Evolutionary conservation across 23 tunicate species (phyloP), one percentile per base, ranked within the genome.

Genomic region (Halocynthia aurantium): DNA sequence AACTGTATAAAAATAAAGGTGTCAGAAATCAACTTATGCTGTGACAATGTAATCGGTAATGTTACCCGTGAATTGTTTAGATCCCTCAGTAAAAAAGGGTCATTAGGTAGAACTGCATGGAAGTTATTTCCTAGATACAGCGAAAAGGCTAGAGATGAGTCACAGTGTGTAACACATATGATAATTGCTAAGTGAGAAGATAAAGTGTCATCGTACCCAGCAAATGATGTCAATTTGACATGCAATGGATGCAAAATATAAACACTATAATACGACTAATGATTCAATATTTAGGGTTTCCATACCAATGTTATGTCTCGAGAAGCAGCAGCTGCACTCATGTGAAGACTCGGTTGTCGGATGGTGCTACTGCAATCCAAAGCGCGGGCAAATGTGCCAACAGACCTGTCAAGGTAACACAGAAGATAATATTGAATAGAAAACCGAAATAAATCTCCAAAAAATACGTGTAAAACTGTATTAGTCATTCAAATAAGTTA

Each of bases 301-400:
- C 76, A 20, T 67, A 90, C 97, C 76, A 88, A 67, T 6, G 99
- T 96, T 22, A 82, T 83, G 67, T 96, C 99, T 56, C 99, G 76
- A 50, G 96, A 89, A 18, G 99, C 99, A 6, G 91, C 84, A 10
- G 94, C 85, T 18, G 99, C 99, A 52, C 86, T 87, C 76, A 90
- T 80, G 77, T 90, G 93, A 22, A 96, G 67, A 13, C 93, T 83
- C 6, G 99, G 99, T 62, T 96, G 87, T 50, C 85, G 76, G 20
- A 85, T 67, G 0, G 85, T 67, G 69, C 85, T 81, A 77, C 64
- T 82, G 81, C 92, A 57, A 58, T 96, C 99, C 61, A 96, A 71
- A 21, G 99, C 99, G 0, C 99, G 85, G 6, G 99, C 99, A 73
- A 86, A 96, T 44, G 99, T 96, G n/a, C 99, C 99, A 6, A 96